A percentile compares a stretch with the other conserved stretches of the same genome.
phyloP scores from a whole-genome alignment of 2,888 invertebrate species.

The Agrochola litura region DNA sequence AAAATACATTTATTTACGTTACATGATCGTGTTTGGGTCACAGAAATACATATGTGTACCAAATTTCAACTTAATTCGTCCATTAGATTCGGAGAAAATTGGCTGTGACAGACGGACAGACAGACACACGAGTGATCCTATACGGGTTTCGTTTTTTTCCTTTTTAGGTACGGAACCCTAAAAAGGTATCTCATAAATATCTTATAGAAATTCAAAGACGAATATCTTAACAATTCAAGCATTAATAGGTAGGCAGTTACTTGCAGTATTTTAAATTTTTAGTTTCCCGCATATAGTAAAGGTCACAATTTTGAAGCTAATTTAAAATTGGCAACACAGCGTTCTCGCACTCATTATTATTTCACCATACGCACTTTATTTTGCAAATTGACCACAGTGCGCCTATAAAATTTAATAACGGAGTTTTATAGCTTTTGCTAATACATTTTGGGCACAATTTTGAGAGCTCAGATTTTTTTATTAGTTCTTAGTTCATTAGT shows the following conservation, averaged over 20 bases:
- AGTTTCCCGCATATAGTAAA: neutral
- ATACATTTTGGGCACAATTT: conserved; percentile 45
- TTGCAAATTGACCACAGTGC: conserved; percentile 50
- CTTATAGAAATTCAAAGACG: neutral
- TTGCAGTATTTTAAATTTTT: neutral
- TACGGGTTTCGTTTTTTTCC: too few relatives aligned
- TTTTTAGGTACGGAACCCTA: too few relatives aligned
- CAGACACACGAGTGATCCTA: too few relatives aligned
- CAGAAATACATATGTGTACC: too few relatives aligned
- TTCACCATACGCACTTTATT: conserved; percentile 51
- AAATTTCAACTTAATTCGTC: too few relatives aligned
- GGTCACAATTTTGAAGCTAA: conserved; percentile 9
- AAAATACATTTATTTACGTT: too few relatives aligned
- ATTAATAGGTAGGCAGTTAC: neutral
- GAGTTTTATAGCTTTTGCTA: conserved; percentile 56
- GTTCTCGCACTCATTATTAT: conserved; percentile 44
- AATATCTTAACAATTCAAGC: neutral
- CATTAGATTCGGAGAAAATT: too few relatives aligned
- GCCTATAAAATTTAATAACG: conserved; percentile 59
- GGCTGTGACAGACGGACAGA: too few relatives aligned
- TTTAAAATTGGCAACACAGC: conserved; percentile 54
- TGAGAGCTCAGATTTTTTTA: conserved; percentile 30
- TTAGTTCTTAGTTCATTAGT: conserved; percentile 42
- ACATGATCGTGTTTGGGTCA: too few relatives aligned
- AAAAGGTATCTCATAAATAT: neutral